Evolutionary conservation across 2,113 vertebrate species (phyloP).

Genomic region (Aptenodytes forsteri): DNA sequence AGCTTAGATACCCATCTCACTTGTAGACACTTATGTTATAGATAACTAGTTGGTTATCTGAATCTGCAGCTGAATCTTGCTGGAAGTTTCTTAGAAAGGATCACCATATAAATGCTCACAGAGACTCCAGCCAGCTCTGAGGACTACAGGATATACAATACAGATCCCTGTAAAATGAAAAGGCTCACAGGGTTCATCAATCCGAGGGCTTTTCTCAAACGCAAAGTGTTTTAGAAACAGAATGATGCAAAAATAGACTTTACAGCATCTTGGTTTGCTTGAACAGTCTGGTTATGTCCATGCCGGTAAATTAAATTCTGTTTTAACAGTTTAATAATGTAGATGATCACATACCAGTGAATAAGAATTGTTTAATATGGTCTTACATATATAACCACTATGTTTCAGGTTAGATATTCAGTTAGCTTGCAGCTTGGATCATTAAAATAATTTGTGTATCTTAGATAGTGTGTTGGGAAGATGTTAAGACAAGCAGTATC

Average conservation of each 20-base stretch:
- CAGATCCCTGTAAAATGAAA: background rate
- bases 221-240: background rate
- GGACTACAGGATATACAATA: background rate
- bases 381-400: background rate
- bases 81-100: background rate
- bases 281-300: background rate
- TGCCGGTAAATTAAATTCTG: background rate
- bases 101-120: background rate
- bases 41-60: background rate
- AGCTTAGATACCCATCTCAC: background rate
- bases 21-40: background rate
- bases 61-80: background rate
- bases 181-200: background rate
- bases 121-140: background rate
- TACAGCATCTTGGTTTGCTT: background rate
- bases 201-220: background rate
- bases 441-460: background rate
- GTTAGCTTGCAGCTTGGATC: background rate
- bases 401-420: background rate
- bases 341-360: background rate
- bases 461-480: background rate
- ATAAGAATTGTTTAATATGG: background rate
- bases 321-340: background rate
- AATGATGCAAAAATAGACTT: background rate
- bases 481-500: background rate